A percentile compares a stretch with the other conserved stretches of the same genome.
These are phyloP conservation scores for Anarhynchus alexandrinus DNA, from an alignment of 2,113 vertebrate species.

Conservation along the genomic window DNA sequence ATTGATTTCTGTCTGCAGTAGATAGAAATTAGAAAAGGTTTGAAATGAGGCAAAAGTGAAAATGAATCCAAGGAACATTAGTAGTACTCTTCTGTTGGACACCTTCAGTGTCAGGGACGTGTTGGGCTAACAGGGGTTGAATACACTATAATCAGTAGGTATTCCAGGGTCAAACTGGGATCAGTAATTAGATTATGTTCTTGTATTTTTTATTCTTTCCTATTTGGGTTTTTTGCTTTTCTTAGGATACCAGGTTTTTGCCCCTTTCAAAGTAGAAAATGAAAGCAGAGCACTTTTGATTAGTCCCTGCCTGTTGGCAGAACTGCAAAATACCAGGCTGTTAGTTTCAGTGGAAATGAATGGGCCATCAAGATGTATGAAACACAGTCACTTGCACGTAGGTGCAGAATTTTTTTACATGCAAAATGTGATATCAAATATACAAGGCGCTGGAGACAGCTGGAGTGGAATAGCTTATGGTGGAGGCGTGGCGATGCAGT, in stretches of 20 bases:
- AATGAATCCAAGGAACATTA: neutral
- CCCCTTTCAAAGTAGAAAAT: neutral
- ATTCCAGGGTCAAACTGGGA: neutral
- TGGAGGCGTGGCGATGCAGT: accelerated
- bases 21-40: neutral
- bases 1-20: neutral
- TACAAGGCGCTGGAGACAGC: accelerated
- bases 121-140: neutral
- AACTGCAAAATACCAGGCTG: neutral
- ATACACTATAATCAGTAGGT: accelerated
- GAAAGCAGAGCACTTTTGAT: neutral
- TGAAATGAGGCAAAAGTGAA: neutral
- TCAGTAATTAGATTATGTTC: neutral
- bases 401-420: neutral
- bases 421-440: neutral
- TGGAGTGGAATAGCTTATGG: neutral
- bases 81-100: neutral
- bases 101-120: neutral
- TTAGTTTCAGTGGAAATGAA: neutral
- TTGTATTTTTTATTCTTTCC: neutral
- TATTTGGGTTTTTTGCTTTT: neutral
- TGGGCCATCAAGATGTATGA: neutral
- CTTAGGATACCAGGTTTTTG: neutral
- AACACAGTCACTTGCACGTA: neutral
- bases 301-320: neutral